Evolutionary conservation across 2,113 vertebrate genomes (phyloP).

Genomic region (Prolemur simus): DNA sequence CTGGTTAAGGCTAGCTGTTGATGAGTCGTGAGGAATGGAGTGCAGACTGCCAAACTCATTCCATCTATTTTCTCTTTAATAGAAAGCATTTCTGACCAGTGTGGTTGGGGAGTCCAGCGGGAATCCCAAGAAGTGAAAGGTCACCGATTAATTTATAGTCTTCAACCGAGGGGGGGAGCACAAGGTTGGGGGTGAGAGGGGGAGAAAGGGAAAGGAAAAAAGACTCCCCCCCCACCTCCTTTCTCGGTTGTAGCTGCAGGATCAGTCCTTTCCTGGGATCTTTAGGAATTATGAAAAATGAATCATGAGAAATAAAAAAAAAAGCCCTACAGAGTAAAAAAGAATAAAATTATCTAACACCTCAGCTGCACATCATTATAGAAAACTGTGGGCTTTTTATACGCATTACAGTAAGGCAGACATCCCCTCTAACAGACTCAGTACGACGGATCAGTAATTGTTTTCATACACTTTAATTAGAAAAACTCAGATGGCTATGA

Average conservation of each 20-base stretch:
- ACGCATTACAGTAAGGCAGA: conserved; percentile 84
- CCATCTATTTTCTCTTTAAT: conserved; percentile 74
- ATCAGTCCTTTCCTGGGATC: conserved; percentile 79
- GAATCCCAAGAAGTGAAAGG: conserved; percentile 79
- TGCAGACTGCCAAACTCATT: conserved; percentile 69
- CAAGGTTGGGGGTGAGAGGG: neutral
- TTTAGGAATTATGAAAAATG: conserved; percentile 86
- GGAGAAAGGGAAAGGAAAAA: conserved; percentile 62
- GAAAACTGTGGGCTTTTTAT: conserved; percentile 84
- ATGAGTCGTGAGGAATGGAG: conserved; percentile 50
- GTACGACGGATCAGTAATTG: conserved; percentile 89
- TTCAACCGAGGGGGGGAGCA: conserved; percentile 51
- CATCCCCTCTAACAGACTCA: conserved; percentile 85
- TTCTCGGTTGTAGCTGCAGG: conserved; percentile 78
- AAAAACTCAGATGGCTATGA: conserved; percentile 93
- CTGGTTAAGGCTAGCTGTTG: conserved; percentile 66
- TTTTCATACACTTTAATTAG: conserved; percentile 93
- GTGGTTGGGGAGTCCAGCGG: conserved; percentile 70
- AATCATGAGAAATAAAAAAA: conserved; percentile 84
- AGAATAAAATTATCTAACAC: conserved; percentile 88
- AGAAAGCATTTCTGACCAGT: conserved; percentile 72
- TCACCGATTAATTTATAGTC: conserved; percentile 80
- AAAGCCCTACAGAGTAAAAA: conserved; percentile 86
- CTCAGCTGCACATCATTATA: conserved; percentile 87
- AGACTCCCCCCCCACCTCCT: conserved; percentile 22